Evolutionary conservation across 2,888 invertebrate species (phyloP).

Genomic region (Aporophyla nigra): DNA sequence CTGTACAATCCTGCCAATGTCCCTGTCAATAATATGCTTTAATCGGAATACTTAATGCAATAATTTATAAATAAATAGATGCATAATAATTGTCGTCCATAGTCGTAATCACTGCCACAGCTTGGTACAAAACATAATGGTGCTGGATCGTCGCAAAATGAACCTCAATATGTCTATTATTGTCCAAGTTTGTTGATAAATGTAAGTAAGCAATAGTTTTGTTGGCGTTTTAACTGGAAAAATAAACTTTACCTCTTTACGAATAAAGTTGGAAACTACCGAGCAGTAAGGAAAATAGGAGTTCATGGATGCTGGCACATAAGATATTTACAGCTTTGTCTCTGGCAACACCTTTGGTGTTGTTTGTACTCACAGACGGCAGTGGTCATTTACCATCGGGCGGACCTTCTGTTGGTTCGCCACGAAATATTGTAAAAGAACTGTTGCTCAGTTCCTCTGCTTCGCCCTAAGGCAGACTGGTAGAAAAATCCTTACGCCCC

Average conservation of each 20-base stretch:
- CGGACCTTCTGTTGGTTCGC: background rate
- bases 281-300: background rate
- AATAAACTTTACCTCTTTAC: slow-evolving; percentile 15
- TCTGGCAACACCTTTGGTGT: background rate
- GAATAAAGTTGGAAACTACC: background rate
- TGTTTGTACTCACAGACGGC: background rate
- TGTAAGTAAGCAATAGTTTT: slow-evolving; percentile 40
- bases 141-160: slow-evolving; percentile 76
- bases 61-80: slow-evolving; percentile 67
- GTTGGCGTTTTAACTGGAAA: slow-evolving; percentile 27
- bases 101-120: slow-evolving; percentile 76
- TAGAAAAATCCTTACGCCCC: background rate
- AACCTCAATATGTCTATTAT: slow-evolving; percentile 44
- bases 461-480: background rate
- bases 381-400: background rate
- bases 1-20: slow-evolving; percentile 11
- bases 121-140: slow-evolving; percentile 82
- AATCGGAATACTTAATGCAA: slow-evolving; percentile 61
- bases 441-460: background rate
- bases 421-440: background rate
- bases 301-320: background rate
- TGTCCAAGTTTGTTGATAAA: slow-evolving; percentile 37
- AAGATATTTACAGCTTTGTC: background rate
- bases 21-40: slow-evolving; percentile 47
- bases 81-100: slow-evolving; percentile 69